phyloP scores from a whole-genome alignment of 2,797 vertebrate species.

The Phyllotis vaccarum region DNA sequence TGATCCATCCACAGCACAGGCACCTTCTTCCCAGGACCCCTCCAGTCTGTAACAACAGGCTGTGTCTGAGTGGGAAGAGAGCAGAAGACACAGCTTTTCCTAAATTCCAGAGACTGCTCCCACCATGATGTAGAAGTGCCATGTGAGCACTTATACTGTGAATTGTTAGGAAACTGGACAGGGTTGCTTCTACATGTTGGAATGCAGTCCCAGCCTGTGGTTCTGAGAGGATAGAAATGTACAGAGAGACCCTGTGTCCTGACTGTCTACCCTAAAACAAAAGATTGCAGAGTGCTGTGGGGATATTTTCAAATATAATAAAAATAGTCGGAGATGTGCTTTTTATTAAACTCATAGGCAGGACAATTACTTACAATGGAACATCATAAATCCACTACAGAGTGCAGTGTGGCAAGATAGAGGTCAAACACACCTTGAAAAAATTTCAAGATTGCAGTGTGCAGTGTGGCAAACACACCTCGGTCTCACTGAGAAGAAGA shows the following conservation, averaged over 20 bases:
- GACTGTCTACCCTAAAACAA: neutral
- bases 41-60: neutral
- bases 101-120: constrained; percentile 16
- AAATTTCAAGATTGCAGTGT: neutral
- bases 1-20: neutral
- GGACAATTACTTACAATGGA: no score
- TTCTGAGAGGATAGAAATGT: neutral
- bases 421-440: neutral
- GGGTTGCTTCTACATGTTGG: neutral
- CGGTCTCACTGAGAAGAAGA: neutral
- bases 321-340: no score
- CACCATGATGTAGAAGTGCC: neutral
- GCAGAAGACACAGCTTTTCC: neutral
- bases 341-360: no score
- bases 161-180: neutral
- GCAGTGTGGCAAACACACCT: neutral
- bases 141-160: neutral
- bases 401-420: neutral
- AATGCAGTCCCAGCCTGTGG: neutral
- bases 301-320: no score
- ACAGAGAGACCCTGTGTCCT: neutral
- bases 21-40: neutral
- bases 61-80: neutral
- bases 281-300: neutral
- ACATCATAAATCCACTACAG: no score